These are phyloP conservation scores for Sarotherodon lohbergeri DNA, from an alignment of 2,113 vertebrate species.

Conservation along the genomic window DNA sequence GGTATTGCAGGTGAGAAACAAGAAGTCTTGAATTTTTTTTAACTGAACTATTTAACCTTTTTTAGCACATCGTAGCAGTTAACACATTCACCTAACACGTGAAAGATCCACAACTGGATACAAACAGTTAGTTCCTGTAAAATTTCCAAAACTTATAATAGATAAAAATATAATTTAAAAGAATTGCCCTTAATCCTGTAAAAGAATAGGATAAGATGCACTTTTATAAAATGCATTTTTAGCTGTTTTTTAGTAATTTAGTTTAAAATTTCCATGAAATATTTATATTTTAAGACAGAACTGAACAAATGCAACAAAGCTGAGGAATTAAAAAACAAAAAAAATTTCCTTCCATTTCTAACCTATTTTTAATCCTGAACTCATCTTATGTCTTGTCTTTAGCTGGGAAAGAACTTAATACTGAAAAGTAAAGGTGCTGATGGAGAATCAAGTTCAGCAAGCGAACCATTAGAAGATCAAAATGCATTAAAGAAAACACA, in stretches of 20 bases:
- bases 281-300: background rate
- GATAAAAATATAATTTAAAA: background rate
- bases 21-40: background rate
- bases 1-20: background rate
- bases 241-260: background rate
- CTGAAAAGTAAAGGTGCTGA: background rate
- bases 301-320: background rate
- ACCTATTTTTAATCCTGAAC: background rate
- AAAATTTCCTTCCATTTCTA: background rate
- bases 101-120: background rate
- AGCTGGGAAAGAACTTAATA: background rate
- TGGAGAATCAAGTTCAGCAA: background rate
- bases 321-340: background rate
- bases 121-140: background rate
- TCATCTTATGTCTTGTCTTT: background rate
- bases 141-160: background rate
- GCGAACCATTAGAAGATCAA: background rate
- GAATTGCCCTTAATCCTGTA: background rate
- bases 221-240: background rate
- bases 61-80: accelerated
- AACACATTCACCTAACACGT: background rate
- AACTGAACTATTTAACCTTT: background rate
- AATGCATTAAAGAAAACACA: background rate
- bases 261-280: background rate
- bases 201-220: background rate